phyloP scores from a whole-genome alignment of 2,113 vertebrate genomes.

The Callospermophilus lateralis region DNA sequence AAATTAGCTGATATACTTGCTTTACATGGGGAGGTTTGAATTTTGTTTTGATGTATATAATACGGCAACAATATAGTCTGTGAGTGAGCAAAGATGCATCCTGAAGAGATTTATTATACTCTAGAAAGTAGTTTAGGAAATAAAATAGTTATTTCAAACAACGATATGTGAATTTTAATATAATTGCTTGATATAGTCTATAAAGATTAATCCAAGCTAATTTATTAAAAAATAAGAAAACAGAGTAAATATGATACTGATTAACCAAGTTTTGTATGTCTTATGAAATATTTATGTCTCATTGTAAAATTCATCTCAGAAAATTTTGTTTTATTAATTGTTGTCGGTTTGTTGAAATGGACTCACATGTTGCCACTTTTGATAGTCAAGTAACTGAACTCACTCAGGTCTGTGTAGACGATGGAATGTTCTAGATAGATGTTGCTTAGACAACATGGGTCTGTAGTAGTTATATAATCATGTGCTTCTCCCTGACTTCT shows the following conservation, averaged over 20 bases:
- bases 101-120: slow-evolving; percentile 73
- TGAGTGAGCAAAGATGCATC: slow-evolving; percentile 56
- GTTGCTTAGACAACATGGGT: not conserved
- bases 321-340: not conserved
- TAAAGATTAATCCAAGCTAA: slow-evolving; percentile 56
- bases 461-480: not conserved
- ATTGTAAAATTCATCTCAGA: slow-evolving; percentile 16
- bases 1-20: slow-evolving; percentile 68
- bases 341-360: not conserved
- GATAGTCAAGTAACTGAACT: not conserved
- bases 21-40: slow-evolving; percentile 67
- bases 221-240: slow-evolving; percentile 64
- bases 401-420: not conserved
- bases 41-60: slow-evolving; percentile 75
- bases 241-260: not conserved
- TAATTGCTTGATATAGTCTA: slow-evolving; percentile 54
- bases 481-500: not conserved
- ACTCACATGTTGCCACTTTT: not conserved
- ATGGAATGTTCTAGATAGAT: not conserved
- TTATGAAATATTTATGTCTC: slow-evolving; percentile 29
- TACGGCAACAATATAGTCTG: not conserved
- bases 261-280: slow-evolving; percentile 30
- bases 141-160: slow-evolving; percentile 58
- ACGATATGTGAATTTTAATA: slow-evolving; percentile 61
- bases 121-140: slow-evolving; percentile 66